These are phyloP conservation scores for Pinctada fucata DNA, from an alignment of 2,888 invertebrate species.

Conservation along the genomic window DNA sequence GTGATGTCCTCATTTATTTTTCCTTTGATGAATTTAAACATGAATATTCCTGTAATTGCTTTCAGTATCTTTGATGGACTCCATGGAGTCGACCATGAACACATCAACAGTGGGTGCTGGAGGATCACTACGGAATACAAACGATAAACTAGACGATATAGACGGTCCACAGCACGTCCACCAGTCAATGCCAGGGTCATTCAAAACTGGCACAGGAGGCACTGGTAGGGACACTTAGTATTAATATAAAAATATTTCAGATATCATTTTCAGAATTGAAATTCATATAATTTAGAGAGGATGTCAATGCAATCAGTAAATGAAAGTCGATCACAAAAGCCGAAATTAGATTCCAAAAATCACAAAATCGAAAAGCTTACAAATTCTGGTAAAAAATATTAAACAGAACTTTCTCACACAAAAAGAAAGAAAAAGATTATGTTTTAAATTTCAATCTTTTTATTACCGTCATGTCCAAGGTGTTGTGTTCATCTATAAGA, in stretches of 20 bases:
- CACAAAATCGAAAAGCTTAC: no score
- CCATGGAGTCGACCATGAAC: constrained; percentile 72
- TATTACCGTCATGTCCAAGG: no score
- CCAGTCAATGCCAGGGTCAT: constrained; percentile 20
- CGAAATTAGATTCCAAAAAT: no score
- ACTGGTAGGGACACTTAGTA: constrained; percentile 41
- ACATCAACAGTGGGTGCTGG: constrained; percentile 63
- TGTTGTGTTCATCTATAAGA: no score
- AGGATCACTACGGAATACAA: constrained; percentile 44
- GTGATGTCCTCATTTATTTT: no score
- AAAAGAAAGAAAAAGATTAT: no score
- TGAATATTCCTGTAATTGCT: background rate
- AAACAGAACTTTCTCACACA: no score
- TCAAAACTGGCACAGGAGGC: constrained; percentile 43
- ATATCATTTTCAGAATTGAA: background rate
- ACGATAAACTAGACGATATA: constrained; percentile 48
- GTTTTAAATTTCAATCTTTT: no score
- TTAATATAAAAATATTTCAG: background rate
- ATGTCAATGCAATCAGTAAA: background rate
- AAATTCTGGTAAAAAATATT: no score
- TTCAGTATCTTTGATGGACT: constrained; percentile 72
- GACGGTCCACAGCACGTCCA: constrained; percentile 29
- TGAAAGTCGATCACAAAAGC: background rate
- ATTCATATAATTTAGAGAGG: background rate
- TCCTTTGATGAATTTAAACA: no score